Evolutionary conservation across 2,113 vertebrate species (phyloP).

Genomic region (Sinocyclocheilus grahami): DNA sequence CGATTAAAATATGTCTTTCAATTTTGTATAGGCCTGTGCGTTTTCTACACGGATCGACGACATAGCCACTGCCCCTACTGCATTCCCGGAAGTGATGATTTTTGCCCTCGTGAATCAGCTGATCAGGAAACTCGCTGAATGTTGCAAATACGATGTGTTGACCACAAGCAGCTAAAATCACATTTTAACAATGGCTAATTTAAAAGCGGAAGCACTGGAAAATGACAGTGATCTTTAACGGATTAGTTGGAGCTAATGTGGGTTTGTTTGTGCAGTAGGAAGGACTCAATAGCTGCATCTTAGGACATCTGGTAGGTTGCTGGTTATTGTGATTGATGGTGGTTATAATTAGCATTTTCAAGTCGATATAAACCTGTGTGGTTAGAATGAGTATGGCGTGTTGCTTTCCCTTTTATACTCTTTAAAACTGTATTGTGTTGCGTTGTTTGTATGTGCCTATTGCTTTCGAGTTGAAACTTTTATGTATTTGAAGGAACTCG

Average conservation of each 20-base stretch:
- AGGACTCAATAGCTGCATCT: neutral
- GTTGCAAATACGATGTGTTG: constrained; percentile 37
- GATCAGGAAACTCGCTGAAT: constrained; percentile 57
- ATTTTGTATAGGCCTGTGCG: neutral
- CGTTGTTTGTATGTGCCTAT: neutral
- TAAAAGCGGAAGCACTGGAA: constrained; percentile 25
- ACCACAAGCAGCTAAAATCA: constrained; percentile 22
- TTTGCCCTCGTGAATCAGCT: constrained; percentile 66
- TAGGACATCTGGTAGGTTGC: constrained; percentile 30
- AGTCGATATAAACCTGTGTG: neutral
- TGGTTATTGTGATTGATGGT: neutral
- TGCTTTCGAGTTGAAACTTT: neutral
- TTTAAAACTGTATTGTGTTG: neutral
- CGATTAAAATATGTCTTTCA: neutral
- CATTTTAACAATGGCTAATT: constrained; percentile 32
- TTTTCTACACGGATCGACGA: neutral
- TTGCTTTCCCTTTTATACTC: neutral
- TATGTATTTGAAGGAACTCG: neutral
- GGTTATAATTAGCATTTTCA: neutral
- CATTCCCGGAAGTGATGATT: constrained; percentile 62
- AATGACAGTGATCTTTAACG: neutral
- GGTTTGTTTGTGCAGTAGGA: neutral
- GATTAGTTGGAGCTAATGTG: neutral
- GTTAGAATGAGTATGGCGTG: neutral
- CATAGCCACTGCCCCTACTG: neutral